A percentile compares a stretch with the other conserved stretches of the same genome.
phyloP scores from a whole-genome alignment of 2,888 invertebrate genomes.

The Hartigia nigra region DNA sequence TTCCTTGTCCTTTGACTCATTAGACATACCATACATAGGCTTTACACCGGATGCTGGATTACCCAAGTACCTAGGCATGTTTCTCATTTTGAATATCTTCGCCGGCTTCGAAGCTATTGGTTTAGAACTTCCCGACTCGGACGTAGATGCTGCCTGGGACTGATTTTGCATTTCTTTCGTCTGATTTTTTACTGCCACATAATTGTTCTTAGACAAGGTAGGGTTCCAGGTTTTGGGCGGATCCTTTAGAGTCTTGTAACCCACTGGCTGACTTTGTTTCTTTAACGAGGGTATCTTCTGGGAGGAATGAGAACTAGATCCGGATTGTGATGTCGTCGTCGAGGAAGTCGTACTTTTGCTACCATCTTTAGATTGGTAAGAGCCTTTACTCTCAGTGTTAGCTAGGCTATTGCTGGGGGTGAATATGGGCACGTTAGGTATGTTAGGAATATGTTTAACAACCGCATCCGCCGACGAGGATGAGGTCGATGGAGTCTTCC shows the following conservation, averaged over 20 bases:
- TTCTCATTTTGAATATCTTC: constrained; percentile 71
- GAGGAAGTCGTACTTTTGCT: constrained; percentile 17
- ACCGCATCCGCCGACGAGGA: constrained; percentile 21
- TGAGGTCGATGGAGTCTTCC: constrained; percentile 41
- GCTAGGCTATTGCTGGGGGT: constrained; percentile 45
- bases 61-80: constrained; percentile 69
- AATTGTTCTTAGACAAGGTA: constrained; percentile 68
- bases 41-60: constrained; percentile 73
- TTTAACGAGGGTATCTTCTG: constrained; percentile 36
- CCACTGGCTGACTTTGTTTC: constrained; percentile 60
- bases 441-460: constrained; percentile 53
- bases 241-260: constrained; percentile 71
- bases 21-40: constrained; percentile 70
- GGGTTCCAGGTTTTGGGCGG: constrained; percentile 74
- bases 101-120: constrained; percentile 65
- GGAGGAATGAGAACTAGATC: constrained; percentile 28
- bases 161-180: constrained; percentile 52
- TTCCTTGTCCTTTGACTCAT: constrained; percentile 60
- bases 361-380: constrained; percentile 23
- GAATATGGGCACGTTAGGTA: constrained; percentile 59
- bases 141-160: constrained; percentile 31
- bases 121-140: constrained; percentile 36
- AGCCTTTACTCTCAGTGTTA: constrained; percentile 32
- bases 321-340: constrained; percentile 24
- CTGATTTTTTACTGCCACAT: constrained; percentile 59